Percentiles rank a stretch among this genome's conserved stretches.
Evolutionary conservation across 2,888 invertebrate species (phyloP).

Genomic region (Prosapia bicincta): DNA sequence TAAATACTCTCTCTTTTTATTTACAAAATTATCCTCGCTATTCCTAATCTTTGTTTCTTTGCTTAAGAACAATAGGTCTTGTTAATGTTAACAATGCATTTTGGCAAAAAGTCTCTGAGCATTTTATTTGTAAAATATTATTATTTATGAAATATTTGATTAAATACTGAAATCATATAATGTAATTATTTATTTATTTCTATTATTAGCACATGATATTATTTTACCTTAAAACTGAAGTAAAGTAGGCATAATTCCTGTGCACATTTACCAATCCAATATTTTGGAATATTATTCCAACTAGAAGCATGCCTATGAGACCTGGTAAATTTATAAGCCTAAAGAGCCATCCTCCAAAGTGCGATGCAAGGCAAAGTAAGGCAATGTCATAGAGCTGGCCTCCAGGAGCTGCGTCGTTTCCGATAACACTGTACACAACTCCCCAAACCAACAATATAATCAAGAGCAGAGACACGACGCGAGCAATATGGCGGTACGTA

Average conservation of each 20-base stretch:
- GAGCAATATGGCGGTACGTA: slow-evolving; percentile 77
- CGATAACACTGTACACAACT: slow-evolving; percentile 70
- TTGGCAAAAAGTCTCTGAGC: too few relatives aligned
- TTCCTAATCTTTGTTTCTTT: too few relatives aligned
- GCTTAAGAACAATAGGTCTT: too few relatives aligned
- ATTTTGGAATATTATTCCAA: slow-evolving; percentile 73
- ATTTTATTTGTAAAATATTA: too few relatives aligned
- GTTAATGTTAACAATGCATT: too few relatives aligned
- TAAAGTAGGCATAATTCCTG: slow-evolving; percentile 60
- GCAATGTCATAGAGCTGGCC: slow-evolving; percentile 78
- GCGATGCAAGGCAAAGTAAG: slow-evolving; percentile 67
- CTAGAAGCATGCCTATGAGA: slow-evolving; percentile 81
- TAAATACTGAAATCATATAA: too few relatives aligned
- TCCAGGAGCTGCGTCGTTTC: slow-evolving; percentile 73
- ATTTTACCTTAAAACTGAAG: slow-evolving; percentile 67
- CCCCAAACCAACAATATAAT: slow-evolving; percentile 75
- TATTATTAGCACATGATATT: background rate
- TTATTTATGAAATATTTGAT: too few relatives aligned
- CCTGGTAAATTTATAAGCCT: slow-evolving; percentile 76
- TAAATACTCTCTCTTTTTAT: too few relatives aligned
- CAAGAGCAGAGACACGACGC: slow-evolving; percentile 66
- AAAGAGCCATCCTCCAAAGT: slow-evolving; percentile 80
- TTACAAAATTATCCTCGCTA: too few relatives aligned
- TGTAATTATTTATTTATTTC: too few relatives aligned
- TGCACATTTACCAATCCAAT: slow-evolving; percentile 69